Percentiles rank a stretch among this genome's conserved stretches.
These are phyloP conservation scores for Malacoctenus gilli DNA, from an alignment of 2,797 vertebrate genomes.

Conservation along the genomic window DNA sequence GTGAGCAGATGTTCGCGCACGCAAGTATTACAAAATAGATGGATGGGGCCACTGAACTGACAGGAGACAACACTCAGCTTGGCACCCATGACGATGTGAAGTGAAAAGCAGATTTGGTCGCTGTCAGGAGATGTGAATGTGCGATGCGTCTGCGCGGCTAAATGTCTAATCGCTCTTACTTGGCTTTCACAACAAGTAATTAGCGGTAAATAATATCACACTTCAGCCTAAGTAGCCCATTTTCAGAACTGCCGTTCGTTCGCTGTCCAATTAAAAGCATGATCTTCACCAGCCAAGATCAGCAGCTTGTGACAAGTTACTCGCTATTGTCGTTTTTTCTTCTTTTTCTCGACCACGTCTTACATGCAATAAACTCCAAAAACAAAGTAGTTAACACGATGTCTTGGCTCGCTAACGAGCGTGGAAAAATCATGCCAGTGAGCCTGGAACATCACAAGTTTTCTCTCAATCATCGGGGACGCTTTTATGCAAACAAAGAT, in stretches of 20 bases:
- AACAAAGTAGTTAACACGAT: not conserved
- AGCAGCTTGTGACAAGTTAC: too few species aligned
- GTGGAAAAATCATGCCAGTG: conserved; percentile 47
- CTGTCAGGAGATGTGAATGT: not conserved
- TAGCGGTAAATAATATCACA: too few species aligned
- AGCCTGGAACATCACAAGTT: too few species aligned
- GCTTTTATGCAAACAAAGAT: not conserved
- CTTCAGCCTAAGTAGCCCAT: too few species aligned
- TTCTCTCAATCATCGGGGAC: not conserved
- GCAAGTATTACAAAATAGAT: conserved; percentile 32
- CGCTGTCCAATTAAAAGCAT: too few species aligned
- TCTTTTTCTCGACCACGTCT: too few species aligned
- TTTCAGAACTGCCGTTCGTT: too few species aligned
- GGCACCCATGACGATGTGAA: conserved; percentile 4
- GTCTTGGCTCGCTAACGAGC: conserved; percentile 34
- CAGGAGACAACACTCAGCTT: conserved; percentile 3
- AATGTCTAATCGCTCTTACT: not conserved
- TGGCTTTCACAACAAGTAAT: too few species aligned
- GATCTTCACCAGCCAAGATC: too few species aligned
- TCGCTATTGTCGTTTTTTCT: too few species aligned
- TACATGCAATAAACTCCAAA: not conserved
- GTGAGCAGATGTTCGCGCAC: conserved; percentile 26
- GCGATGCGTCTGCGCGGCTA: not conserved
- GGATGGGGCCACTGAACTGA: conserved; percentile 8
- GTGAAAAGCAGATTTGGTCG: not conserved